A percentile compares a stretch with the other conserved stretches of the same genome.
Evolutionary conservation across 53 echinoderm and acorn worm species (phyloP).

Genomic region (Apostichopus leukothele): DNA sequence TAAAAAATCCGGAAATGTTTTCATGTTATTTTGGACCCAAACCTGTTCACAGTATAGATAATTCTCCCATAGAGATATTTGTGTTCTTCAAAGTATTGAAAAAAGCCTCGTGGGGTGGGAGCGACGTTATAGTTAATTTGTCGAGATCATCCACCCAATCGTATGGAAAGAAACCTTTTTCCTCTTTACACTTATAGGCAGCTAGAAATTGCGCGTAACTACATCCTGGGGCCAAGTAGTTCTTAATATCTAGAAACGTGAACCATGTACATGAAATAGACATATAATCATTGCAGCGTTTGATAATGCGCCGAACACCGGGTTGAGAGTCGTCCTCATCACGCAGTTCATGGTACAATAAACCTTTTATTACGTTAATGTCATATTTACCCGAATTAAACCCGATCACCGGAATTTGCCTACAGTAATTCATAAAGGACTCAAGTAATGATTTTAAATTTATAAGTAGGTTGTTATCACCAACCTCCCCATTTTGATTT

Average conservation of each 20-base stretch:
- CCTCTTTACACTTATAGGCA: conserved; percentile 47
- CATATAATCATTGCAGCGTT: conserved; percentile 46
- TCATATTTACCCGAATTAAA: conserved; percentile 42
- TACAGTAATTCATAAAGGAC: neutral
- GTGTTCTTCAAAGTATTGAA: conserved; percentile 13
- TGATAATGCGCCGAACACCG: conserved; percentile 8
- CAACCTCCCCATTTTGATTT: neutral
- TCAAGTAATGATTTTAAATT: no score
- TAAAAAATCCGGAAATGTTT: conserved; percentile 45
- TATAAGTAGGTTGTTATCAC: no score
- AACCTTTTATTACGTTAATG: conserved; percentile 43
- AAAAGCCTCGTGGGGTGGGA: conserved; percentile 50
- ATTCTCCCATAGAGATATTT: conserved; percentile 33
- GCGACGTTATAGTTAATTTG: conserved; percentile 18
- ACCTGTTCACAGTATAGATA: conserved; percentile 32
- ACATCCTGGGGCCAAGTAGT: conserved; percentile 48
- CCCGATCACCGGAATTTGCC: conserved; percentile 32
- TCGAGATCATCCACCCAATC: conserved; percentile 56
- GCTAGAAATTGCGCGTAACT: conserved; percentile 49
- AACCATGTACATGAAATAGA: conserved; percentile 16
- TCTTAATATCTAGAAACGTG: conserved; percentile 47
- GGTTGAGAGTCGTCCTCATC: conserved; percentile 3
- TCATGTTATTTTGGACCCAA: conserved; percentile 51
- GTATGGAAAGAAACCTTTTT: conserved; percentile 54
- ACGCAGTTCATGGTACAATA: conserved; percentile 31